Evolutionary conservation across 1,140 invertebrate genomes (phyloP).

Genomic region (Drosophila nigrodunni): DNA sequence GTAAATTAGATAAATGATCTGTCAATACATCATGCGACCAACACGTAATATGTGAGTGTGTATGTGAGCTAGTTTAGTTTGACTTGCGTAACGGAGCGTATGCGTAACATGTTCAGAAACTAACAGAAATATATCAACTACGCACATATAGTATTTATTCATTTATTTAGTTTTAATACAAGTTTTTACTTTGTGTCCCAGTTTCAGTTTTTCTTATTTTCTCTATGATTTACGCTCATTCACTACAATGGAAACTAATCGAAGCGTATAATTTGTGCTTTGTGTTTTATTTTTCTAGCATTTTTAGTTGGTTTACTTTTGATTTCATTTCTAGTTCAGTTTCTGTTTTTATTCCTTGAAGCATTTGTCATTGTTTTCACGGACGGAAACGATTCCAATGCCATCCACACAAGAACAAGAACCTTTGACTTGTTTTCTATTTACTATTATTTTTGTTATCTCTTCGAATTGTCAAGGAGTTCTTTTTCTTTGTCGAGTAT

Average conservation of each 20-base stretch:
- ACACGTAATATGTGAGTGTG: slow-evolving; percentile 39
- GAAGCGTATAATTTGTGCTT: slow-evolving; percentile 10
- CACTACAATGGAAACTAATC: not conserved
- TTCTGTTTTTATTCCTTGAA: slow-evolving; percentile 1
- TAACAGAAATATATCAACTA: not conserved
- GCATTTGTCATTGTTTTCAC: slow-evolving; percentile 24
- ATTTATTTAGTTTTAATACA: slow-evolving; percentile 5
- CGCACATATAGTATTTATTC: not conserved
- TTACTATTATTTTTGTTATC: slow-evolving; percentile 16
- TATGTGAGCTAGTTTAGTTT: slow-evolving; percentile 25
- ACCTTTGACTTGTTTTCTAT: not conserved
- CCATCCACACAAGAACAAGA: not conserved
- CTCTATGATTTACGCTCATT: slow-evolving; percentile 2
- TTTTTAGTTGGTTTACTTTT: not conserved
- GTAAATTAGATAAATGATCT: slow-evolving; percentile 43
- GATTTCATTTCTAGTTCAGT: not conserved
- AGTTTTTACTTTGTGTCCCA: slow-evolving; percentile 25
- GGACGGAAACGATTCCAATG: slow-evolving; percentile 5
- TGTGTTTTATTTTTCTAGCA: slow-evolving; percentile 25
- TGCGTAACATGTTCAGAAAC: slow-evolving; percentile 35
- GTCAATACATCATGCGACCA: slow-evolving; percentile 55
- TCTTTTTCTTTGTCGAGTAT: slow-evolving; percentile 25
- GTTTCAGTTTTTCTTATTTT: not conserved
- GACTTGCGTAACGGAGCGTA: slow-evolving; percentile 27
- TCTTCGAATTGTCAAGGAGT: slow-evolving; percentile 14